A percentile compares a stretch with the other conserved stretches of the same genome.
Evolutionary conservation across 2,113 vertebrate genomes (phyloP).

Genomic region (Orycteropus afer): DNA sequence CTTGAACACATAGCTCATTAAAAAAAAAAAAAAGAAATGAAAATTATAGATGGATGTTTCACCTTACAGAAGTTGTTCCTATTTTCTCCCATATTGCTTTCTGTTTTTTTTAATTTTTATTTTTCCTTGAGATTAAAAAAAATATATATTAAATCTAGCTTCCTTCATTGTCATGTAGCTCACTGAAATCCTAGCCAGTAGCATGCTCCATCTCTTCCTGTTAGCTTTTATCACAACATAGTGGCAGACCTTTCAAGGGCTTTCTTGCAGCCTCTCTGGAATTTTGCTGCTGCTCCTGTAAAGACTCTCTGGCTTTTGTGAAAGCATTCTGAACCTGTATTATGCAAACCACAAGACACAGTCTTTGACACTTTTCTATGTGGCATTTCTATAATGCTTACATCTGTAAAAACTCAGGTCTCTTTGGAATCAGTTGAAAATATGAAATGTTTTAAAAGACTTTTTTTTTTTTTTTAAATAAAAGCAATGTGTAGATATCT

Average conservation of each 20-base stretch:
- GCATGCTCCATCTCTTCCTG: background rate
- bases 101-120: background rate
- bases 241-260: background rate
- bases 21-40: too few species aligned
- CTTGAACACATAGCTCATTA: constrained; percentile 13
- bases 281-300: constrained; percentile 24
- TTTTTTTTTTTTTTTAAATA: background rate
- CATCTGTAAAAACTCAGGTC: constrained; percentile 42
- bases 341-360: constrained; percentile 19
- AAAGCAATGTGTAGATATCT: background rate
- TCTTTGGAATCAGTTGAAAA: constrained; percentile 51
- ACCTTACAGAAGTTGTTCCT: constrained; percentile 26
- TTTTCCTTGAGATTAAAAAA: constrained; percentile 31
- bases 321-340: background rate
- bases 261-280: constrained; percentile 40
- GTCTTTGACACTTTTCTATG: background rate
- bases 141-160: background rate
- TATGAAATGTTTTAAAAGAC: background rate
- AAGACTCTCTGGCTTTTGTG: background rate
- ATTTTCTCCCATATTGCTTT: background rate
- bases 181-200: constrained; percentile 16
- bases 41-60: background rate
- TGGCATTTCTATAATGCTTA: constrained; percentile 51
- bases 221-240: constrained; percentile 49
- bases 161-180: background rate